These are phyloP conservation scores for Pachycephus smyrnensis DNA, from an alignment of 2,888 invertebrate genomes.

Conservation along the genomic window DNA sequence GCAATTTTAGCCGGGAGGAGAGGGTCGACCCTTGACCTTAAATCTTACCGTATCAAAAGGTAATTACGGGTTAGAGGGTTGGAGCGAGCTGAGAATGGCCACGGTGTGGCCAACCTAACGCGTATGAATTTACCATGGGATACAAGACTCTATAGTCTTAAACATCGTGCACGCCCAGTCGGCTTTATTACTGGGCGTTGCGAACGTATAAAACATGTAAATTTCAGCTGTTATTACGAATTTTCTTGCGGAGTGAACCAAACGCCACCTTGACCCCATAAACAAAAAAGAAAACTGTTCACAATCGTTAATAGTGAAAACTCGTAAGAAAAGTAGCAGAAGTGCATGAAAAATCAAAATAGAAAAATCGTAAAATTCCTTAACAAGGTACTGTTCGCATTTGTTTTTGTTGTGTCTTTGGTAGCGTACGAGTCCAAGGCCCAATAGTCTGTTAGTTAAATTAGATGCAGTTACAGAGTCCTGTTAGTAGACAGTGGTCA, in stretches of 20 bases:
- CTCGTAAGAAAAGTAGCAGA: not conserved
- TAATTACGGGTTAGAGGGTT: constrained; percentile 46
- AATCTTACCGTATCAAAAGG: constrained; percentile 44
- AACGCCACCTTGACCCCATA: not conserved
- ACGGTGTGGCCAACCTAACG: not conserved
- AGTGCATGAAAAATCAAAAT: not conserved
- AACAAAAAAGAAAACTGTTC: not conserved
- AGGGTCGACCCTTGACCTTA: constrained; percentile 47
- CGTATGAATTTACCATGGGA: constrained; percentile 33
- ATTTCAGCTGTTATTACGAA: constrained; percentile 33
- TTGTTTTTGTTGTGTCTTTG: not conserved
- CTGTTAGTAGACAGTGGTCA: not conserved
- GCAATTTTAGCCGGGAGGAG: constrained; percentile 2
- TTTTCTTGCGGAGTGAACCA: constrained; percentile 16
- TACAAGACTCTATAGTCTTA: constrained; percentile 14
- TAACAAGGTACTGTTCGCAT: not conserved
- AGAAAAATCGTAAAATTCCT: not conserved
- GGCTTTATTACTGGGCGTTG: constrained; percentile 42
- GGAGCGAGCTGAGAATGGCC: constrained; percentile 1
- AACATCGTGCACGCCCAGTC: constrained; percentile 27
- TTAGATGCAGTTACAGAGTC: not conserved
- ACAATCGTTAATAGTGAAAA: not conserved
- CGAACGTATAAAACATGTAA: constrained; percentile 38
- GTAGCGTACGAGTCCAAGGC: not conserved
- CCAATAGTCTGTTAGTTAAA: not conserved